phyloP scores from a whole-genome alignment of 2,113 vertebrate genomes.

The Blennius ocellaris region DNA sequence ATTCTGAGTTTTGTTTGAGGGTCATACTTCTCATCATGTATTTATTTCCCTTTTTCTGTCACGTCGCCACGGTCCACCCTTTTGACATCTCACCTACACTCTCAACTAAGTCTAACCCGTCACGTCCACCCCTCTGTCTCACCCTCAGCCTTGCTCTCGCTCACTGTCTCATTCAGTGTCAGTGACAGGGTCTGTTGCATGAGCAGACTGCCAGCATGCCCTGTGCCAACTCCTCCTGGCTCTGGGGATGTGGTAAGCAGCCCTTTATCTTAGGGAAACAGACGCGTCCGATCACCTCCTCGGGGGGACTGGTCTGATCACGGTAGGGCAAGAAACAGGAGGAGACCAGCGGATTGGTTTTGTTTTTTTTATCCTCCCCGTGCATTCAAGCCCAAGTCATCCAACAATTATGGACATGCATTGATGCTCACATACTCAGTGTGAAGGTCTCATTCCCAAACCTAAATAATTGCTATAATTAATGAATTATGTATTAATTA shows the following conservation, averaged over 20 bases:
- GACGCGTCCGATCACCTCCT: constrained; percentile 77
- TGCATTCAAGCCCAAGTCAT: constrained; percentile 28
- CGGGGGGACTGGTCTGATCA: constrained; percentile 60
- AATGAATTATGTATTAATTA: constrained; percentile 64
- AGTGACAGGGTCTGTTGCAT: constrained; percentile 77
- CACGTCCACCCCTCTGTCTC: constrained; percentile 31
- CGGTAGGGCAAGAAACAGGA: constrained; percentile 50
- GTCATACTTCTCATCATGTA: too few relatives aligned
- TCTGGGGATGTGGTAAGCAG: constrained; percentile 75
- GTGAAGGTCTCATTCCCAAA: constrained; percentile 12
- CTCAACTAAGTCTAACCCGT: constrained; percentile 27
- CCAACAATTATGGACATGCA: constrained; percentile 7
- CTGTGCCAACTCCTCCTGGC: constrained; percentile 74
- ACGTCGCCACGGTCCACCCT: constrained; percentile 6
- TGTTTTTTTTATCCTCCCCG: constrained; percentile 6
- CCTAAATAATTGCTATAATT: constrained; percentile 35
- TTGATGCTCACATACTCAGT: not conserved
- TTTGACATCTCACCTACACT: constrained; percentile 50
- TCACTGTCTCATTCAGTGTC: constrained; percentile 66
- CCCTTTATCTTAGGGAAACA: constrained; percentile 85
- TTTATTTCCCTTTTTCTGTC: not conserved
- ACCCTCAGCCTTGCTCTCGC: constrained; percentile 25
- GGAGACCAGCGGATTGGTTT: constrained; percentile 47
- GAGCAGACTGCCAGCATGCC: constrained; percentile 69
- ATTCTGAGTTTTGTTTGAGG: not conserved